Base-by-base conservation (phyloP, 2,888 invertebrate species). In the Pollenia angustigena region DNA sequence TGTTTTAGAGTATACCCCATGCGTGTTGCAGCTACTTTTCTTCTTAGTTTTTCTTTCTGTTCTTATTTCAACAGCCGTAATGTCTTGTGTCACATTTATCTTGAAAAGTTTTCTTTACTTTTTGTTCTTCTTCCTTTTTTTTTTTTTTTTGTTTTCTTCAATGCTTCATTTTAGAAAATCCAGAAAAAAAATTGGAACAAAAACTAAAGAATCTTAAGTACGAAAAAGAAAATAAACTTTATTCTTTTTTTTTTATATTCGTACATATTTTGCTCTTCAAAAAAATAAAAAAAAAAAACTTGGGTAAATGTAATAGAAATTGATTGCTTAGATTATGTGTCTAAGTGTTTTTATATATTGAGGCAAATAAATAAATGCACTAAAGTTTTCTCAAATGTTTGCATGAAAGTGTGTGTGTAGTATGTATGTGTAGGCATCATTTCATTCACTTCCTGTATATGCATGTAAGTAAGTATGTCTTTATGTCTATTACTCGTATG, bases 71-170 rank as follows among this genome's bases (percentile, higher is more conserved):
- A 72, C 87, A 89, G 89, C 90, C 89, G 83, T 90, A 90, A 88
- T 90, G 89, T 91, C 90, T 90, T 90, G 89, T 90, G 90, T 90
- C 90, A 90, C 90, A 90, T 91, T 90, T 92, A 90, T 91, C 91
- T 90, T 89, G 87, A 90, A 91, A 91, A 90, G 87, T 90, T 91
- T 90, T 88, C 89, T 88, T 83, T 54, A 87, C 89, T 89, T 88
- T n/a, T 66, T 60, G 4, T 6, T 32, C 32, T 32, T 32, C 32
- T 32, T 23, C 23, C 56, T 10, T 18, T 56, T 52, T 68, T 58
- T 66, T 14, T 48, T 64, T 4, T 56, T 16, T 58, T 60, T 14
- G 9, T 66, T 56, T 54, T 4, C 16, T 18, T 62, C 32, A 32
- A 32, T 32, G 32, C 32, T 32, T 32, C 32, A 6, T 66, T 48